Evolutionary conservation across 2,113 vertebrate genomes (phyloP).

Genomic region (Catharus bicknelli): DNA sequence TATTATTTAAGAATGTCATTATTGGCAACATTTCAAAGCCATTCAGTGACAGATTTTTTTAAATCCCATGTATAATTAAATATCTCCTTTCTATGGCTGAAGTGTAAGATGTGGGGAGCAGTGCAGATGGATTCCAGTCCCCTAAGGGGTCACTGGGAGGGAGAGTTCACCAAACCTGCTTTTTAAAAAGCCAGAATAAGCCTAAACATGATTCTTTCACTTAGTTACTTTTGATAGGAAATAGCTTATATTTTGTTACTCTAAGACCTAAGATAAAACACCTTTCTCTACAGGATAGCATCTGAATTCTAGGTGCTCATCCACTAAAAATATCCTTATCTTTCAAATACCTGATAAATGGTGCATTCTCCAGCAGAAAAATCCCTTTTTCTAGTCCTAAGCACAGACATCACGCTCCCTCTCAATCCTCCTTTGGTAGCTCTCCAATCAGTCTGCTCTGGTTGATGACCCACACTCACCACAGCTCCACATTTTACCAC

Average conservation of each 20-base stretch:
- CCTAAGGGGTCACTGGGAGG: background rate
- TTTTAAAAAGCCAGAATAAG: background rate
- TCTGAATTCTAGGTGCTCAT: background rate
- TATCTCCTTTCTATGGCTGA: background rate
- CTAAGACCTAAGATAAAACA: background rate
- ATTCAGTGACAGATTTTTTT: background rate
- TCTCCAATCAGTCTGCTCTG: background rate
- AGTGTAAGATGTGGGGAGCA: background rate
- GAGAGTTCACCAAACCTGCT: background rate
- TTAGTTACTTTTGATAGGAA: background rate
- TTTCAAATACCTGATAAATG: background rate
- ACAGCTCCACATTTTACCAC: background rate
- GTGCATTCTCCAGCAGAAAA: background rate
- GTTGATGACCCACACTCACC: background rate
- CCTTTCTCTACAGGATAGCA: background rate
- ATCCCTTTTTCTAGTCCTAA: background rate
- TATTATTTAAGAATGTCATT: constrained; percentile 30
- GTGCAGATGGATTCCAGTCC: background rate
- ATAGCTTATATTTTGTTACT: background rate
- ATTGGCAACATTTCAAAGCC: constrained; percentile 22
- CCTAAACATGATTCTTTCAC: background rate
- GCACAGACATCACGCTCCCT: background rate
- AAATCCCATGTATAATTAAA: background rate
- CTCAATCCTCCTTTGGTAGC: background rate
- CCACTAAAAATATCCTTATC: background rate